Conservation (phyloP, 2,888 invertebrate species). For the Patella depressa region DNA sequence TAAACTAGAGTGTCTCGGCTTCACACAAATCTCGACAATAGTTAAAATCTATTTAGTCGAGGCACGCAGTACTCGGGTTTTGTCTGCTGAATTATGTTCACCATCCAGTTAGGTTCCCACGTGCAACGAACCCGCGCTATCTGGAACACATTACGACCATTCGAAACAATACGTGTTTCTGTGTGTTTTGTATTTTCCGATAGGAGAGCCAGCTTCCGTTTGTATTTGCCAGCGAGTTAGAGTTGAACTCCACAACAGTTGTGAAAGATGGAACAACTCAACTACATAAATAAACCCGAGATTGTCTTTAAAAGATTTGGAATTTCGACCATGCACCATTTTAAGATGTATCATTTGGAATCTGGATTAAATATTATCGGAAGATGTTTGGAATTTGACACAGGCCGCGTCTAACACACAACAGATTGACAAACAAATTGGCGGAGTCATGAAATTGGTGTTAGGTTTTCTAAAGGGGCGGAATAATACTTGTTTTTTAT, state of each 20-base stretch:
- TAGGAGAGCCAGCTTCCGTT: slow-evolving; percentile 1
- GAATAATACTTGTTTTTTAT: background rate
- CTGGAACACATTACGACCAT: background rate
- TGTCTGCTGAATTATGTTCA: too few species aligned
- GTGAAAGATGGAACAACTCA: background rate
- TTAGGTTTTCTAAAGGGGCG: background rate
- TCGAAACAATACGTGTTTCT: slow-evolving; percentile 2
- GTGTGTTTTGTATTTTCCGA: slow-evolving; percentile 3
- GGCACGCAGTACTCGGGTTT: too few species aligned
- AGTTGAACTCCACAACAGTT: background rate
- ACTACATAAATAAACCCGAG: slow-evolving; percentile 1
- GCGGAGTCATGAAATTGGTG: background rate
- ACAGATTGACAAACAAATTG: slow-evolving; percentile 1
- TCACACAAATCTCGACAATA: too few species aligned
- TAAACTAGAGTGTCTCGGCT: too few species aligned
- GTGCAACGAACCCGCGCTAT: background rate
- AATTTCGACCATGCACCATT: slow-evolving; percentile 1
- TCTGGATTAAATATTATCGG: slow-evolving; percentile 5
- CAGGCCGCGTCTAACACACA: background rate
- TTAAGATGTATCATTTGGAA: slow-evolving; percentile 4
- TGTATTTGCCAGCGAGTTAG: slow-evolving; percentile 2
- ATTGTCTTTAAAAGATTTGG: slow-evolving; percentile 7
- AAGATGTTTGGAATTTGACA: slow-evolving; percentile 6
- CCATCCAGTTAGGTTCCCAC: background rate
- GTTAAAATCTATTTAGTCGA: too few species aligned